A percentile compares a stretch with the other conserved stretches of the same genome.
Conservation (phyloP, 2,888 invertebrate genomes). For the Melieria omissa region DNA sequence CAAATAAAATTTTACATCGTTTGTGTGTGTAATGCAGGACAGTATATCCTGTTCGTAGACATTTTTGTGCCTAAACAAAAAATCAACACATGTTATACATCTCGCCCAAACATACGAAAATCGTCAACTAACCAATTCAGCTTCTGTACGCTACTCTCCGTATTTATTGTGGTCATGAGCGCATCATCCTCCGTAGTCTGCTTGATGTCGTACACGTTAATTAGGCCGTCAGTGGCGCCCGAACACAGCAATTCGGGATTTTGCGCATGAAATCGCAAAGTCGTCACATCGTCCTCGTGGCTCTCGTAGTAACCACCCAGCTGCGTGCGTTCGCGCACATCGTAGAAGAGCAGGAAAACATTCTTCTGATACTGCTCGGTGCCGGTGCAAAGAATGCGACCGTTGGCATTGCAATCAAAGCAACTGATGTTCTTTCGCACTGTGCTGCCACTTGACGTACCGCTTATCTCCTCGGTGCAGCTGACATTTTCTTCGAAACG, state of each 20-base stretch:
- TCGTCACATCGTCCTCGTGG: constrained; percentile 81
- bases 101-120: neutral
- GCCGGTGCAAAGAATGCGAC: constrained; percentile 79
- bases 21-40: constrained; percentile 78
- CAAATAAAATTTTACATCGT: constrained; percentile 78
- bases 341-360: constrained; percentile 84
- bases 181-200: constrained; percentile 83
- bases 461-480: constrained; percentile 50
- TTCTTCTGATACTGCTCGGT: constrained; percentile 77
- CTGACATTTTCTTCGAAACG: constrained; percentile 45
- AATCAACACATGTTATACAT: neutral
- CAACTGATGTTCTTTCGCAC: constrained; percentile 72
- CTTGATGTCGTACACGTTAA: constrained; percentile 84
- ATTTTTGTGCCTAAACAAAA: constrained; percentile 57
- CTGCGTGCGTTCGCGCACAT: constrained; percentile 72
- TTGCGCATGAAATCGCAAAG: constrained; percentile 78
- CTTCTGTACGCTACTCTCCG: constrained; percentile 79
- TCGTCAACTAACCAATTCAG: constrained; percentile 68
- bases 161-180: constrained; percentile 79
- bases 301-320: constrained; percentile 87
- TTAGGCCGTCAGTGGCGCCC: constrained; percentile 85
- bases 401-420: constrained; percentile 80
- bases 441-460: constrained; percentile 45
- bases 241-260: constrained; percentile 77
- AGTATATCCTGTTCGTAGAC: constrained; percentile 68